Evolutionary conservation across 2,797 vertebrate species (phyloP), one percentile per base, ranked within the genome.

Genomic region (Enteromius radiatus): DNA sequence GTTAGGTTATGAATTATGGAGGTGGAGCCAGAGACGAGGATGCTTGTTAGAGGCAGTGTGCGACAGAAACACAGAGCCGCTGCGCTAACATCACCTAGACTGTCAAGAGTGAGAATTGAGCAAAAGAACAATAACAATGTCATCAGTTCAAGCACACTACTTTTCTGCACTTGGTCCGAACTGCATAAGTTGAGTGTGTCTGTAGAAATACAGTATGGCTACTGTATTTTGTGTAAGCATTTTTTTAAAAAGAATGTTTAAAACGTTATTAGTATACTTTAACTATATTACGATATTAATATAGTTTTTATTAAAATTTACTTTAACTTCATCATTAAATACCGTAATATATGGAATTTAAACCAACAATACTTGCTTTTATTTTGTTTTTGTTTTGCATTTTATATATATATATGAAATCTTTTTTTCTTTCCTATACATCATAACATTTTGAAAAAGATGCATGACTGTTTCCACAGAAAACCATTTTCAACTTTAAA

Each of bases 1-100:
- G 78, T 26, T 26, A 59, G 64, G 28, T 36, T 61, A 70, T 84
- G 83, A 81, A 81, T 80, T 70, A 81, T 74, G n/a, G 8, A 73
- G 21, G 47, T 56, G 19, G 64, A 84, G 56, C 45, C 71, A 76
- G 71, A 84, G n/a, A 69, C 21, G 43, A 80, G n/a, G 56, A 8
- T 15, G 78, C 61, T 69, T 56, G 26, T 80, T 80, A 69, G 49
- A 80, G 38, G 21, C 14, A 69, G 33, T 17, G 19, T 41, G n/a
- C 26, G 28, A 23, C 21, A 64, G n/a, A 78, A 41, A 78, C 31
- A n/a, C 52, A 71, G 75, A 31, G 63, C 76, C 45, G 5, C 76
- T 76, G 15, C 0, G 17, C 38, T 68, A 47, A 68, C 47, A 28
- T 69, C 64, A 43, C 65, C 33, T 69, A 64, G 49, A 3, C 49